These are phyloP conservation scores for Psittacula echo DNA, from an alignment of 2,797 vertebrate species.

Conservation along the genomic window DNA sequence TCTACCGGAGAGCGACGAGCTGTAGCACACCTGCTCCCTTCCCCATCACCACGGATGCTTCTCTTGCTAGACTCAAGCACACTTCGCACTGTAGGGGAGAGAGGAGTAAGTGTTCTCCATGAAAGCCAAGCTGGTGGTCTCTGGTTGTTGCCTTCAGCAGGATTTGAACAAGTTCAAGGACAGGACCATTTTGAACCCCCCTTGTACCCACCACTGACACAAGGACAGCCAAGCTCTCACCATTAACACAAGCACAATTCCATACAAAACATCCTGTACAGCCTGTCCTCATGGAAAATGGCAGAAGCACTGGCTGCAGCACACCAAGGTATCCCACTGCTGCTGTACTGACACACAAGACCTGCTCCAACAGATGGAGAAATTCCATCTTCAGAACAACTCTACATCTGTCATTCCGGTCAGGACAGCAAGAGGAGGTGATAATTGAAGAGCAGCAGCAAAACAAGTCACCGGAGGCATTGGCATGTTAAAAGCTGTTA, in stretches of 20 bases:
- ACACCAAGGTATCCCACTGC: background rate
- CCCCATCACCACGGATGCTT: background rate
- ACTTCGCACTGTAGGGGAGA: background rate
- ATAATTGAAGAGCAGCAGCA: background rate
- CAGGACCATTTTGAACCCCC: background rate
- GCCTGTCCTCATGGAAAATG: background rate
- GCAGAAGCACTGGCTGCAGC: background rate
- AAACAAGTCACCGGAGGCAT: background rate
- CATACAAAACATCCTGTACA: fast-evolving
- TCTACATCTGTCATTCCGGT: background rate
- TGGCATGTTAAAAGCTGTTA: background rate
- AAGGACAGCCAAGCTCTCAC: background rate
- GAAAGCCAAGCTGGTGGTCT: background rate
- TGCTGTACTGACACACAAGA: background rate
- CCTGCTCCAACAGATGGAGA: background rate
- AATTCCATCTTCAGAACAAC: slow-evolving; percentile 4
- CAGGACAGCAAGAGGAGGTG: fast-evolving
- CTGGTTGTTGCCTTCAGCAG: fast-evolving
- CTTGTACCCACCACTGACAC: background rate
- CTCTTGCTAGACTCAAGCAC: background rate
- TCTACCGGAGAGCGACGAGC: slow-evolving; percentile 88
- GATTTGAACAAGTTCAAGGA: background rate
- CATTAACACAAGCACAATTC: background rate
- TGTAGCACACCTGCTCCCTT: slow-evolving; percentile 71
- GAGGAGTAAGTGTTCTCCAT: background rate